A percentile compares a stretch with the other conserved stretches of the same genome.
phyloP scores from a whole-genome alignment of 2,113 vertebrate species.

The Sylvietta virens region DNA sequence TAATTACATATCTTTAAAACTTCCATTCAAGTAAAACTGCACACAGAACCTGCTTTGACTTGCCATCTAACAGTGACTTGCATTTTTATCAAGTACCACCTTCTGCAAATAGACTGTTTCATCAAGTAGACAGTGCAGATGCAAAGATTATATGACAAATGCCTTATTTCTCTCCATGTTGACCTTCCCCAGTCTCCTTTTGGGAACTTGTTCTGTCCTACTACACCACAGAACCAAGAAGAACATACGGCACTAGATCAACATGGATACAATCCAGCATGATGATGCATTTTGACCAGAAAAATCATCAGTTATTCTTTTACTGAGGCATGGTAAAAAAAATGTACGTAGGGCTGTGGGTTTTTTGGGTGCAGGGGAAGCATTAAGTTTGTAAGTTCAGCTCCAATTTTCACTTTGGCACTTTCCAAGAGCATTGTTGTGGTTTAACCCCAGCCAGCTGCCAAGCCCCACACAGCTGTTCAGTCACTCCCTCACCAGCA shows the following conservation, averaged over 20 bases:
- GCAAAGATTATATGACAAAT: not conserved
- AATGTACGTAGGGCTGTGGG: not conserved
- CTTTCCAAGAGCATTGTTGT: not conserved
- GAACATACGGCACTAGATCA: not conserved
- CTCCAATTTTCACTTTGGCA: not conserved
- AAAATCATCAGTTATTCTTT: not conserved
- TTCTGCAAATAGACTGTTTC: not conserved
- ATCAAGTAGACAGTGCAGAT: not conserved
- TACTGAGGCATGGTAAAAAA: not conserved
- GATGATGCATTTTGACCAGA: not conserved
- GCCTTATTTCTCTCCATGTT: not conserved
- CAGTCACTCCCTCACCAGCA: not conserved
- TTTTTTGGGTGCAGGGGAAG: not conserved
- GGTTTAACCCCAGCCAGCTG: accelerated
- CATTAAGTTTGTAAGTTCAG: not conserved
- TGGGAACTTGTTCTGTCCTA: not conserved
- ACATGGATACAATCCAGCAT: not conserved
- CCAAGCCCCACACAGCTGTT: accelerated
- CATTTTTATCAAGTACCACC: not conserved
- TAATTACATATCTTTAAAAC: not conserved
- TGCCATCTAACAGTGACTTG: not conserved
- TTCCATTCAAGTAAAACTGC: not conserved
- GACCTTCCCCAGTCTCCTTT: not conserved
- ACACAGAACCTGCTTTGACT: not conserved
- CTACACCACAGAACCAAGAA: not conserved